Evolutionary conservation across 1,140 invertebrate genomes (phyloP).

Genomic region (Eumaeus atala): DNA sequence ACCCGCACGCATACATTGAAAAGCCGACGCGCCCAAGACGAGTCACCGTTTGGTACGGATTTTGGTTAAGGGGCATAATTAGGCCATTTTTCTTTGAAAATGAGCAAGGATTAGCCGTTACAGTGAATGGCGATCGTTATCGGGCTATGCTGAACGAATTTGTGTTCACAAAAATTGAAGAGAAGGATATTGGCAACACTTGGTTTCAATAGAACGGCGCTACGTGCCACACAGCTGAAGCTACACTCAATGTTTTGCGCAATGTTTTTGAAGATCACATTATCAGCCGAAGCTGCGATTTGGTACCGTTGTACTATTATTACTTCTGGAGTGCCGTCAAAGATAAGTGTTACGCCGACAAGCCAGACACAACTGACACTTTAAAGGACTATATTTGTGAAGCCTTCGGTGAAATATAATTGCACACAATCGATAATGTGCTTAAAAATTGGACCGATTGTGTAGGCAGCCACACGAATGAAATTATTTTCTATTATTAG

Average conservation of each 20-base stretch:
- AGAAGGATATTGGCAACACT: background rate
- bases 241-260: conserved; percentile 14
- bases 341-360: conserved; percentile 19
- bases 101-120: conserved; percentile 1
- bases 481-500: conserved; percentile 18
- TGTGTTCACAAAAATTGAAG: background rate
- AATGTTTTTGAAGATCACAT: conserved; percentile 15
- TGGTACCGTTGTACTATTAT: conserved; percentile 22
- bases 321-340: conserved; percentile 21
- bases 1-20: conserved; percentile 4
- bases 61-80: conserved; percentile 3
- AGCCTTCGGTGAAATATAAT: conserved; percentile 12
- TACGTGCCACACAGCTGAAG: too few species aligned
- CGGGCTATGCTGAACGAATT: background rate
- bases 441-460: conserved; percentile 14
- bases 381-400: conserved; percentile 17
- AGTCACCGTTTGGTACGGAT: conserved; percentile 12
- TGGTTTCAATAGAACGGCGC: conserved; percentile 10
- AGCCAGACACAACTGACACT: conserved; percentile 20
- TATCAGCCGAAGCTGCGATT: conserved; percentile 18
- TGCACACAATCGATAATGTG: conserved; percentile 16
- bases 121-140: conserved; percentile 8
- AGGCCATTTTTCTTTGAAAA: conserved; percentile 3
- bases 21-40: conserved; percentile 10
- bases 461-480: conserved; percentile 17